Conservation (phyloP, 2,888 invertebrate genomes). For the Amblyjoppa proteus region DNA sequence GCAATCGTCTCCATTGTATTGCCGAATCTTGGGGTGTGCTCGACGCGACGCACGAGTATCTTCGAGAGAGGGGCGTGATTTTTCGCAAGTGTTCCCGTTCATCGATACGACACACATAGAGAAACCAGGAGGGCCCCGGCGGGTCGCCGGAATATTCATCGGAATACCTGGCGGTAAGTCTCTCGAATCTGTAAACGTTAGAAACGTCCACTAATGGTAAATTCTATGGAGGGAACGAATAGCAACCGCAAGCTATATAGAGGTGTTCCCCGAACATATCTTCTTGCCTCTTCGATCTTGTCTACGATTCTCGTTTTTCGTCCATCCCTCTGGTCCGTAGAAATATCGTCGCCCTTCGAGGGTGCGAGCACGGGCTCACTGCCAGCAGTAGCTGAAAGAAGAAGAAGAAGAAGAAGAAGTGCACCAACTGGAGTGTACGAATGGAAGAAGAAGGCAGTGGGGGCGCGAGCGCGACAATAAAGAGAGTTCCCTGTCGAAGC, state of each 20-base stretch:
- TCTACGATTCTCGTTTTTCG: conserved; percentile 37
- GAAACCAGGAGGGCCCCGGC: conserved; percentile 9
- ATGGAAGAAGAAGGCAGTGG: conserved; percentile 57
- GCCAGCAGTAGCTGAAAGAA: conserved; percentile 10
- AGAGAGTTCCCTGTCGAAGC: conserved; percentile 78
- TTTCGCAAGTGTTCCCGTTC: conserved; percentile 68
- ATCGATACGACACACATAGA: conserved; percentile 56
- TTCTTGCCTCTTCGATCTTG: conserved; percentile 38
- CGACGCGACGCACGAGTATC: conserved; percentile 27
- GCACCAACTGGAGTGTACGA: conserved; percentile 40
- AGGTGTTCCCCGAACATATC: conserved; percentile 49
- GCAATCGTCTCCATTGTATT: conserved; percentile 65
- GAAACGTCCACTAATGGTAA: conserved; percentile 57
- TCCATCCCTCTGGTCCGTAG: background rate
- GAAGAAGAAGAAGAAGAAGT: conserved; percentile 42
- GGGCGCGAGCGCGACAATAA: conserved; percentile 65
- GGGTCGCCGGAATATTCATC: conserved; percentile 5
- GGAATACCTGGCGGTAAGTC: conserved; percentile 6
- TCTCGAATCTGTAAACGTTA: conserved; percentile 31
- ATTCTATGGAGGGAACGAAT: conserved; percentile 48
- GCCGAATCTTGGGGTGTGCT: conserved; percentile 38
- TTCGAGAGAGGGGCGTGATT: conserved; percentile 65
- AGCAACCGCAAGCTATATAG: conserved; percentile 50
- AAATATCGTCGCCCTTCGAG: conserved; percentile 38
- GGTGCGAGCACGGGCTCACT: conserved; percentile 51